phyloP scores from a whole-genome alignment of 2,888 invertebrate species.

The Danaus chrysippus region DNA sequence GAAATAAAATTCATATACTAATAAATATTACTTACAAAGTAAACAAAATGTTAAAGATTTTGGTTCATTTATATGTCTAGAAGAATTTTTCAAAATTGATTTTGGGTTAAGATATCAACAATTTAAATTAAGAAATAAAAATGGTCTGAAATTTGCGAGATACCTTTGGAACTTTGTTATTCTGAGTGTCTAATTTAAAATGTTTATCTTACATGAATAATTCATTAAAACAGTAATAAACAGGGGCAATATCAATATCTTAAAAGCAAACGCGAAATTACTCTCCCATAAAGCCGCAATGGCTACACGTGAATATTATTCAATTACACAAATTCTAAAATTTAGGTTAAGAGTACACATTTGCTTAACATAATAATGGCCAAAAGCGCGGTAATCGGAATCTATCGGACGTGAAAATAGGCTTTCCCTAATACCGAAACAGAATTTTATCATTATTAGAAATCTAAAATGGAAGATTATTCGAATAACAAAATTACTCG shows the following conservation, averaged over 20 bases:
- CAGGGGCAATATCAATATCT: background rate
- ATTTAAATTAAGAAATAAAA: too few relatives aligned
- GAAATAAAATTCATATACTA: too few relatives aligned
- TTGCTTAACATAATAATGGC: conserved; percentile 26
- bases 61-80: too few relatives aligned
- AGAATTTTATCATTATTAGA: conserved; percentile 40
- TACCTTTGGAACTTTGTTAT: too few relatives aligned
- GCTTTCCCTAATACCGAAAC: conserved; percentile 33
- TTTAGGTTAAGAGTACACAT: conserved; percentile 21
- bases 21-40: too few relatives aligned
- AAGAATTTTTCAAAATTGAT: too few relatives aligned
- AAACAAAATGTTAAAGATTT: too few relatives aligned
- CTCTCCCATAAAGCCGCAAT: conserved; percentile 9
- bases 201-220: too few relatives aligned
- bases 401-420: conserved; percentile 32
- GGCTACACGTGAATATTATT: conserved; percentile 11
- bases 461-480: conserved; percentile 38
- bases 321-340: conserved; percentile 17
- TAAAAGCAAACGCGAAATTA: background rate
- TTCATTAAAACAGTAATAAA: too few relatives aligned
- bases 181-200: too few relatives aligned
- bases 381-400: conserved; percentile 29
- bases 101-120: too few relatives aligned
- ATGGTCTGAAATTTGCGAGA: too few relatives aligned
- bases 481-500: conserved; percentile 38